Conservation (phyloP, 2,797 vertebrate genomes). For the Ptychadena robeensis region DNA sequence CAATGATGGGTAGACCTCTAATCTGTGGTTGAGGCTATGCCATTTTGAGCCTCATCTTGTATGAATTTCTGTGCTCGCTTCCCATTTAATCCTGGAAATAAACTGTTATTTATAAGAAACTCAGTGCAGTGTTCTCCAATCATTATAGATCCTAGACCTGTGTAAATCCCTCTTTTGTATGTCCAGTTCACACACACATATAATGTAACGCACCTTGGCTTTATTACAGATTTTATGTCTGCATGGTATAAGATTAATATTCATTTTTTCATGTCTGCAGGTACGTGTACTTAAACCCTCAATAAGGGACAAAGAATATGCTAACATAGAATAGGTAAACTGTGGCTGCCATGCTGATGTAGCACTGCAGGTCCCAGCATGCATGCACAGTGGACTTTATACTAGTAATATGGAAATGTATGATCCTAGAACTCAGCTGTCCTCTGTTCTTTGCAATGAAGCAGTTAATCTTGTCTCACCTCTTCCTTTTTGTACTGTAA, state of each 20-base stretch:
- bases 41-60: too few relatives aligned
- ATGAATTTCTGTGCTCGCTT: not conserved
- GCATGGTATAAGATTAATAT: not conserved
- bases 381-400: not conserved
- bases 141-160: too few relatives aligned
- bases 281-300: not conserved
- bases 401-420: not conserved
- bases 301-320: not conserved
- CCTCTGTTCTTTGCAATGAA: constrained; percentile 4
- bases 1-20: too few relatives aligned
- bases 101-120: too few relatives aligned
- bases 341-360: not conserved
- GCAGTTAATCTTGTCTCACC: constrained; percentile 15
- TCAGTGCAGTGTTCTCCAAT: too few relatives aligned
- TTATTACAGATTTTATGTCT: not conserved
- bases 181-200: not conserved
- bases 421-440: not conserved
- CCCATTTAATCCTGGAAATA: too few relatives aligned
- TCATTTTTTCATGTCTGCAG: not conserved
- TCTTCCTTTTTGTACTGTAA: constrained; percentile 34
- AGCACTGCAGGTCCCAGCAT: not conserved
- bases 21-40: too few relatives aligned
- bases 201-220: not conserved
- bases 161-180: not conserved
- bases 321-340: not conserved